A percentile compares a stretch with the other conserved stretches of the same genome.
These are phyloP conservation scores for Pyrrhosoma nymphula DNA, from an alignment of 2,888 invertebrate genomes.

Conservation along the genomic window DNA sequence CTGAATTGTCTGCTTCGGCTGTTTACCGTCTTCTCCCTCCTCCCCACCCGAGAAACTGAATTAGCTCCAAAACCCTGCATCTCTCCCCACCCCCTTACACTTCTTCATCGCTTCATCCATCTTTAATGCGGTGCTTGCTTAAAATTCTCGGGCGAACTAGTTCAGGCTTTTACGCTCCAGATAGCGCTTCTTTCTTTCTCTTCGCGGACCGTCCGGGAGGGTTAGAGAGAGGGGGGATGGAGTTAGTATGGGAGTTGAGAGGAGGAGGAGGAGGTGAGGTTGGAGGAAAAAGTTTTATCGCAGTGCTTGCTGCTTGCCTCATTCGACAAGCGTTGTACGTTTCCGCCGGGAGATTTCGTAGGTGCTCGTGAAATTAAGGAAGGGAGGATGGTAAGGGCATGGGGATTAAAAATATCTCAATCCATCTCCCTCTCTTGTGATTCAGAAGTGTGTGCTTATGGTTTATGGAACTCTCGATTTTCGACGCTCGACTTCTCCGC, in stretches of 20 bases:
- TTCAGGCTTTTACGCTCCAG: constrained; percentile 41
- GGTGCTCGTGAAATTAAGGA: neutral
- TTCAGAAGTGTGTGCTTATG: neutral
- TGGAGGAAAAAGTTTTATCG: neutral
- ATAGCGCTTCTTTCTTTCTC: neutral
- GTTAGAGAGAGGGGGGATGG: neutral
- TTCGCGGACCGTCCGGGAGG: neutral
- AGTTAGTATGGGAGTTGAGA: no score
- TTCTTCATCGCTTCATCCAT: neutral
- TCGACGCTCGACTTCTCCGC: neutral
- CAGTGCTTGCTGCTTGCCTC: neutral
- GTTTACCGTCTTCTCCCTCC: neutral
- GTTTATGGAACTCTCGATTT: neutral
- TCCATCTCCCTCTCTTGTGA: neutral
- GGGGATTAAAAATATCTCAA: neutral
- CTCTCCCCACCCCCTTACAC: neutral
- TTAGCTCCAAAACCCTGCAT: neutral
- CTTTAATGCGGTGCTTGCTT: neutral
- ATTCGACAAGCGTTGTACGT: constrained; percentile 13
- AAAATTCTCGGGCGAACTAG: constrained; percentile 43
- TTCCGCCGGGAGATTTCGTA: neutral
- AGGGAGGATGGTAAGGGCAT: neutral
- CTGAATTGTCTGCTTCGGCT: neutral
- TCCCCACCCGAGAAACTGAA: neutral
- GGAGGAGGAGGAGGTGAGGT: neutral